Evolutionary conservation across 2,888 invertebrate species (phyloP).

Genomic region (Hypena proboscidalis): DNA sequence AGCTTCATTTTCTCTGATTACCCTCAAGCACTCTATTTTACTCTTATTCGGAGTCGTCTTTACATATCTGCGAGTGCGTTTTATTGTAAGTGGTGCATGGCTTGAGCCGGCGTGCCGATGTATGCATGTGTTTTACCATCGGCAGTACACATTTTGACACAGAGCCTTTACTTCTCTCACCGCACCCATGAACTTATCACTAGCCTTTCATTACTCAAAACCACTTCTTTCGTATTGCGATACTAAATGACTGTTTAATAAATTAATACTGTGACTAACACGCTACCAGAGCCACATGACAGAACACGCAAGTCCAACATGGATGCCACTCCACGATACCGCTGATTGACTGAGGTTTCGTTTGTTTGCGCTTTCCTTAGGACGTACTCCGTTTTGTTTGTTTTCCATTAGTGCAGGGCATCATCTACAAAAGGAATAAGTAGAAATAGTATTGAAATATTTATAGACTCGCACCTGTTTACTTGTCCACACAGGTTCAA

Average conservation of each 20-base stretch:
- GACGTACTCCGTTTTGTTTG: conserved; percentile 43
- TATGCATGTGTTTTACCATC: conserved; percentile 74
- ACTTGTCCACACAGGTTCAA: conserved; percentile 85
- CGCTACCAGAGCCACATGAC: conserved; percentile 49
- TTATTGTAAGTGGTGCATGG: conserved; percentile 82
- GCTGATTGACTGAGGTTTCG: conserved; percentile 40
- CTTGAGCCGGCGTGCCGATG: conserved; percentile 72
- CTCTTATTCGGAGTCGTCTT: conserved; percentile 61
- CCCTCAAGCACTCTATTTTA: conserved; percentile 65
- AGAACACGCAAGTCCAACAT: conserved; percentile 44
- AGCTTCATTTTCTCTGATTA: conserved; percentile 67
- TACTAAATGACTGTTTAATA: conserved; percentile 27
- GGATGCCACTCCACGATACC: conserved; percentile 41
- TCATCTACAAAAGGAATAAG: conserved; percentile 47
- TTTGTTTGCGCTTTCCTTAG: conserved; percentile 58
- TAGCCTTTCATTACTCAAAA: conserved; percentile 48
- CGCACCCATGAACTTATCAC: conserved; percentile 53
- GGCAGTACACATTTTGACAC: conserved; percentile 54
- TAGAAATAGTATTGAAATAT: conserved; percentile 54
- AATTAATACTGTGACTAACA: conserved; percentile 44
- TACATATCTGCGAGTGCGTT: conserved; percentile 59
- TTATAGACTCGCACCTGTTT: conserved; percentile 75
- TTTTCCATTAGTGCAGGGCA: conserved; percentile 49
- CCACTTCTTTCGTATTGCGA: conserved; percentile 50
- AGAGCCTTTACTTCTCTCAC: conserved; percentile 47